phyloP scores from a whole-genome alignment of 2,888 invertebrate genomes.

The Tipula confusa region DNA sequence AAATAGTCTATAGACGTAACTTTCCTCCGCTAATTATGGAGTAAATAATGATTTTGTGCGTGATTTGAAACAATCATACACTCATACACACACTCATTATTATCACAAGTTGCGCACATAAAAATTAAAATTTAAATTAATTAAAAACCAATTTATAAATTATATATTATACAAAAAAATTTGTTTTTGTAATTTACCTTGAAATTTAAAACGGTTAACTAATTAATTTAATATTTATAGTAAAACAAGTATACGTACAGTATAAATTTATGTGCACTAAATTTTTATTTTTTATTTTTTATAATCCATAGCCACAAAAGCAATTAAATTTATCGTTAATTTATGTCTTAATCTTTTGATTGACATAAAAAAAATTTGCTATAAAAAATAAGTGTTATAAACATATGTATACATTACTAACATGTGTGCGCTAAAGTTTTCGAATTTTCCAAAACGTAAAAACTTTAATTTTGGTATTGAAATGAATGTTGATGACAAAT shows the following conservation, averaged over 20 bases:
- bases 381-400: background rate
- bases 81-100: too few species aligned
- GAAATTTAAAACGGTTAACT: constrained; percentile 3
- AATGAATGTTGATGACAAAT: constrained; percentile 8
- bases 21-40: too few species aligned
- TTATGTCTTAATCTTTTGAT: constrained; percentile 12
- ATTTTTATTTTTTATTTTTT: too few species aligned
- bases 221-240: background rate
- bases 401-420: background rate
- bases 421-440: background rate
- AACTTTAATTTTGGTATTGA: background rate
- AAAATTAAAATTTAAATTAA: too few species aligned
- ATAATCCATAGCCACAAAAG: too few species aligned
- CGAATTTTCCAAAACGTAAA: background rate
- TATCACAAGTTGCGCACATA: too few species aligned
- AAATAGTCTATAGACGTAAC: too few species aligned
- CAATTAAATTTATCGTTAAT: background rate
- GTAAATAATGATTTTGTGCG: too few species aligned
- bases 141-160: too few species aligned
- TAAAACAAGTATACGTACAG: background rate
- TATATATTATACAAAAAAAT: too few species aligned
- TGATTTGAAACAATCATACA: too few species aligned
- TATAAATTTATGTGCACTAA: background rate
- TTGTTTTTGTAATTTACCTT: background rate
- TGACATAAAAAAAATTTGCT: background rate